phyloP scores from a whole-genome alignment of 2,113 vertebrate species.

The Aix galericulata region DNA sequence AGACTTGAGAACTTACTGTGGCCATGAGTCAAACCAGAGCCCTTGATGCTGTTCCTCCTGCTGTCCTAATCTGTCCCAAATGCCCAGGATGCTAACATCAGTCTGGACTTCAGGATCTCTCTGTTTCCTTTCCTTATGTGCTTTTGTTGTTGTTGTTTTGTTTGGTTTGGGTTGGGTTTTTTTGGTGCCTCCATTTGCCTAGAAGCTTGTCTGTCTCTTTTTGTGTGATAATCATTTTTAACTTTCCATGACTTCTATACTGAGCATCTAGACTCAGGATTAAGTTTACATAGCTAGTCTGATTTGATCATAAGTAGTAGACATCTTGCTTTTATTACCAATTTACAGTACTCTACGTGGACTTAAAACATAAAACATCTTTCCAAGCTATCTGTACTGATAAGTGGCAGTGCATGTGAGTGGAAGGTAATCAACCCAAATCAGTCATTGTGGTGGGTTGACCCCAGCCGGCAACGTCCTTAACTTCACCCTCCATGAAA shows the following conservation, averaged over 20 bases:
- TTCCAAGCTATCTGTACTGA: neutral
- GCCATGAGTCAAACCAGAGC: neutral
- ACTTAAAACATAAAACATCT: neutral
- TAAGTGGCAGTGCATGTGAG: neutral
- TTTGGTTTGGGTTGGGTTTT: neutral
- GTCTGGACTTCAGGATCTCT: neutral
- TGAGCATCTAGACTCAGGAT: neutral
- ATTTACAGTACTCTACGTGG: neutral
- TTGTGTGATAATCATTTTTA: neutral
- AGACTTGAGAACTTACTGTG: neutral
- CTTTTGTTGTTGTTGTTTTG: neutral
- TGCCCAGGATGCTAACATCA: neutral
- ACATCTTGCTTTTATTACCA: neutral
- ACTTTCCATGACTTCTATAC: neutral
- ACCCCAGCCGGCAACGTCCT: neutral
- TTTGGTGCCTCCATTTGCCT: neutral
- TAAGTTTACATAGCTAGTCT: neutral
- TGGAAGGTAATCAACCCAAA: neutral
- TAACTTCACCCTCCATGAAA: neutral
- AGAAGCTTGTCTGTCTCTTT: neutral
- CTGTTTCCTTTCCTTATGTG: neutral
- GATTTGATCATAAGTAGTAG: neutral
- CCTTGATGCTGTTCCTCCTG: neutral
- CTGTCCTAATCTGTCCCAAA: neutral
- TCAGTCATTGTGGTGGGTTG: neutral